Evolutionary conservation across 2,797 vertebrate genomes (phyloP).

Genomic region (Hippopotamyrus pictus): DNA sequence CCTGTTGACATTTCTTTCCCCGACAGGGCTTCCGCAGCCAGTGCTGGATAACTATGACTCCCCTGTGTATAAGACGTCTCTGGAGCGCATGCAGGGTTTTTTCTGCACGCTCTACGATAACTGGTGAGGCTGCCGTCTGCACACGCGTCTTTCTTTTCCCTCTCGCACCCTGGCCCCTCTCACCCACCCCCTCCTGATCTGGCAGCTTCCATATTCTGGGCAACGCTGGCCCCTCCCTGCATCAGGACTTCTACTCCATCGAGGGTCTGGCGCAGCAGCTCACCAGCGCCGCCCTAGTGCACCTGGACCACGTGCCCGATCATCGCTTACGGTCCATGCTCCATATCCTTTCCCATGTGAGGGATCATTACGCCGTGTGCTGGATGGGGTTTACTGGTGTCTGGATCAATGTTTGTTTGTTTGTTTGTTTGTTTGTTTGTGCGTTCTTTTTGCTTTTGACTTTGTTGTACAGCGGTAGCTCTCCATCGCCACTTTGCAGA

Average conservation of each 20-base stretch:
- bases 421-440: not conserved
- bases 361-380: too few relatives aligned
- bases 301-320: constrained; percentile 85
- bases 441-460: not conserved
- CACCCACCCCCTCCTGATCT: not conserved
- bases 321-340: constrained; percentile 85
- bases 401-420: not conserved
- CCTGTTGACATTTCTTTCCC: not conserved
- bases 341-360: constrained; percentile 76
- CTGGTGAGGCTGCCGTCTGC: constrained; percentile 66
- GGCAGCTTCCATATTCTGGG: constrained; percentile 84
- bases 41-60: constrained; percentile 75
- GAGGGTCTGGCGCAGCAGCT: constrained; percentile 75
- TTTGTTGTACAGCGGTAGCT: not conserved
- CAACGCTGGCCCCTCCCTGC: constrained; percentile 76
- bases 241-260: constrained; percentile 86
- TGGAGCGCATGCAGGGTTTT: constrained; percentile 93
- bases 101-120: constrained; percentile 82
- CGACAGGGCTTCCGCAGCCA: constrained; percentile 75
- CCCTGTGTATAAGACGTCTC: constrained; percentile 73
- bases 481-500: not conserved
- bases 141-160: not conserved
- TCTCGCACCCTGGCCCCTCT: not conserved
- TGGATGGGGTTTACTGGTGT: not conserved
- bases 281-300: constrained; percentile 75